Base-by-base conservation (phyloP, 2,113 vertebrate genomes). In the Crypturellus undulatus region DNA sequence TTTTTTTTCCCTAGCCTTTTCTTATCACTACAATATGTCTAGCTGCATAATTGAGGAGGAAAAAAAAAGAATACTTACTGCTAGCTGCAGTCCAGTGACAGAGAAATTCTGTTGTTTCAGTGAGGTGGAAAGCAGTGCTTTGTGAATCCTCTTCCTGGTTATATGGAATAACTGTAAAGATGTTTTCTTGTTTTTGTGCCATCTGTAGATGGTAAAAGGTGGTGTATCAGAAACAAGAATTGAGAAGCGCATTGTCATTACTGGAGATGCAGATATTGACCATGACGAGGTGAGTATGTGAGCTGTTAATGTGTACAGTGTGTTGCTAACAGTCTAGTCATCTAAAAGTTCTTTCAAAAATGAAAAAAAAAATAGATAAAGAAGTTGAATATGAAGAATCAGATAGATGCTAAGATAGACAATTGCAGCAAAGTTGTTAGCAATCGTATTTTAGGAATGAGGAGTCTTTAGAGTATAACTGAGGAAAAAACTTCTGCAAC, bases 221-320 rank as follows among this genome's bases (percentile, higher is more conserved):
- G 99, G 99, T 32, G 98, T 99, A 56, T 99, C 99, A 21, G 99
- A 99, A 98, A 99, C 99, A 21, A 98, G 99, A 98, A 99, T 99
- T 94, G 99, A 99, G 96, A 99, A 99, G 83, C 99, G 99, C 80
- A 99, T 99, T 80, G 99, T 99, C 91, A 99, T 99, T 89, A 99
- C 99, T 9, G 99, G 99, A 69, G 99, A 99, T 98, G 98, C 98
- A 26, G 99, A 99, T 97, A 99, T 99, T 91, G 99, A 99, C 96
- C 99, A 99, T 20, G 99, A 99, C 89, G 98, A 99, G 99, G 99
- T 99, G 94, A 98, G 97, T 96, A 13, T 47, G 34, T 25, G 58
- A 76, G 14, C 11, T 43, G 5, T 71, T 67, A 79, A 14, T 5
- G 14, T 2, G 36, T 59, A 28, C 2, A 34, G 0, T 22, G 13